Base-by-base conservation (phyloP, 2,888 invertebrate species). In the Andrena flavipes region DNA sequence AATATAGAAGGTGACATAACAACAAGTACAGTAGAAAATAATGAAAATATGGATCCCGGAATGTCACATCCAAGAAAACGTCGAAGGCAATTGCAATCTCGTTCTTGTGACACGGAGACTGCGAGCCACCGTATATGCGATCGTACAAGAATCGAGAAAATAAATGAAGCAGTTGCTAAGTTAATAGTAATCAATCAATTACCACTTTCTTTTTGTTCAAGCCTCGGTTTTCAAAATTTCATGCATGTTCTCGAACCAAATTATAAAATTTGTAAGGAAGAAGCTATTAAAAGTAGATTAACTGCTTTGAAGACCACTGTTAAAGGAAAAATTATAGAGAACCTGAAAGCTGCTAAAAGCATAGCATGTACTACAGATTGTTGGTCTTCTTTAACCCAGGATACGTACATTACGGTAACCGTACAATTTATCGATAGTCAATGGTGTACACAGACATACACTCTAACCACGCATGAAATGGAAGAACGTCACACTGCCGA, bases 171-270 rank as follows among this genome's bases (percentile, higher is more conserved):
- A 20, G 1, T 63, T 13, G 42, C 63, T 13, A 63, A 42, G 10
- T 63, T 63, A 63, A 63, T 35, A n/a, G 63, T 63, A 20, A 63
- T 35, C 13, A 63, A 63, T 20, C 63, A 63, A 8, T 42, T 63
- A 20, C 35, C 35, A 8, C 20, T 23, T 33, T 63, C 63, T 1
- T 63, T 63, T 13, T 63, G 35, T 20, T 35, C 35, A 35, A 63
- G 63, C 13, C 1, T 13, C 10, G 35, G 63, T 42, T 63, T 20
- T 35, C 7, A 63, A 63, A 63, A 35, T 1, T 63, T 20, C 5
- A 63, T 35, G 63, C 6, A 8, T 23, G 20, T 63, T 10, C 20
- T 63, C 10, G 20, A 42, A 20, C 63, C 35, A 4, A 23, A 35
- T 7, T 42, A 35, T 35, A 63, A 63, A 63, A 4, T 30, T 13